phyloP scores from a whole-genome alignment of 2,797 vertebrate genomes.

The Cercopithecus mitis region DNA sequence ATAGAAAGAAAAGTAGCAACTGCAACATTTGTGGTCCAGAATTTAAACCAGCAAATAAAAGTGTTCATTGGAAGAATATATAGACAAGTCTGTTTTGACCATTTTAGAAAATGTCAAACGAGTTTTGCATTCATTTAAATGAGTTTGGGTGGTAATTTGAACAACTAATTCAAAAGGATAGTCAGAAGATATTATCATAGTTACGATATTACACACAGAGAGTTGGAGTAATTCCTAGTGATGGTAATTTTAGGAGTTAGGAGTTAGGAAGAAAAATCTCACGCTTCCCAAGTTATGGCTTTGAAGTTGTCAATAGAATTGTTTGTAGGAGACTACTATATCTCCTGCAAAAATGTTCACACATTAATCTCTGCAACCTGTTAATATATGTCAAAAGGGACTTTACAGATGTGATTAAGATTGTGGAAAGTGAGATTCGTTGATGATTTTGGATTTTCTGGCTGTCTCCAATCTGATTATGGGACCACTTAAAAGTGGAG shows the following conservation, averaged over 20 bases:
- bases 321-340: background rate
- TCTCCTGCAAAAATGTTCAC: background rate
- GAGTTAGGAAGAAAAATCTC: background rate
- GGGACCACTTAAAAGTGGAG: background rate
- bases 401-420: background rate
- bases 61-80: background rate
- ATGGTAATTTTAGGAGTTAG: too few relatives aligned
- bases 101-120: background rate
- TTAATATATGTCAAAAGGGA: background rate
- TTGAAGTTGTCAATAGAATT: background rate
- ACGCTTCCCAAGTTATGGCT: background rate
- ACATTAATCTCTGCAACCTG: background rate
- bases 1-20: constrained; percentile 5
- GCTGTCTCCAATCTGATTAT: background rate
- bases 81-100: background rate
- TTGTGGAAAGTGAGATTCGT: background rate
- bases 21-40: background rate
- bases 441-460: background rate
- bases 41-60: constrained; percentile 37
- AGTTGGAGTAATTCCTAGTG: background rate
- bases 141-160: background rate
- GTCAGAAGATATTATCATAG: background rate
- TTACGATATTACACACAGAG: background rate
- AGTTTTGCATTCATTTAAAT: constrained; percentile 25
- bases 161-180: background rate